These are phyloP conservation scores for Calonectris borealis DNA, from an alignment of 2,113 vertebrate species.

Conservation along the genomic window DNA sequence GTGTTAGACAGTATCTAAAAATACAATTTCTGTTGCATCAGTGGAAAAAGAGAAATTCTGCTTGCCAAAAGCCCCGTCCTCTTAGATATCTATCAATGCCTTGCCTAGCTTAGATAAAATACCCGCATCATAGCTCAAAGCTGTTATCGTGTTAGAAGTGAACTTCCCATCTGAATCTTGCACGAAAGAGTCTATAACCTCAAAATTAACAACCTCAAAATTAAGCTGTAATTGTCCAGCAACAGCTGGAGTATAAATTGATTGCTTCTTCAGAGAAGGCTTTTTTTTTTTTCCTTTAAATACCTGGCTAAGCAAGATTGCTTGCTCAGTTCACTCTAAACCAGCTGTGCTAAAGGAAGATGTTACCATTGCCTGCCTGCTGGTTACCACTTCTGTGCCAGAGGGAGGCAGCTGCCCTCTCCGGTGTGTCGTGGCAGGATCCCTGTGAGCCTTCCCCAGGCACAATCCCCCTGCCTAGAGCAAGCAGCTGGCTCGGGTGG, in stretches of 20 bases:
- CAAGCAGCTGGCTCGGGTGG: slow-evolving; percentile 19
- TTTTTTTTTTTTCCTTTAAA: not conserved
- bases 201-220: not conserved
- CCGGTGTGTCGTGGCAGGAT: fast-evolving
- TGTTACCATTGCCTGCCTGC: not conserved
- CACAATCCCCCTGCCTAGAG: not conserved
- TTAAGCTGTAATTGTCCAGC: not conserved
- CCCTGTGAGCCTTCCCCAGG: not conserved
- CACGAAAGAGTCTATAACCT: not conserved
- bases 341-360: not conserved
- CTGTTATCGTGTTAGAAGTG: not conserved
- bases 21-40: not conserved
- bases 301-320: not conserved
- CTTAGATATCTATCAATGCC: not conserved
- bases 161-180: not conserved
- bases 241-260: not conserved
- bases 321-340: not conserved
- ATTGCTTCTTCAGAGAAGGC: not conserved
- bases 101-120: not conserved
- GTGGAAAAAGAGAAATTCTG: not conserved
- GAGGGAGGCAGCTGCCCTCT: not conserved
- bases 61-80: not conserved
- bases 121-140: not conserved
- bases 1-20: not conserved
- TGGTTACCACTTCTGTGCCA: not conserved